phyloP scores from a whole-genome alignment of 2,888 invertebrate genomes.

The Metacarcinus magister region DNA sequence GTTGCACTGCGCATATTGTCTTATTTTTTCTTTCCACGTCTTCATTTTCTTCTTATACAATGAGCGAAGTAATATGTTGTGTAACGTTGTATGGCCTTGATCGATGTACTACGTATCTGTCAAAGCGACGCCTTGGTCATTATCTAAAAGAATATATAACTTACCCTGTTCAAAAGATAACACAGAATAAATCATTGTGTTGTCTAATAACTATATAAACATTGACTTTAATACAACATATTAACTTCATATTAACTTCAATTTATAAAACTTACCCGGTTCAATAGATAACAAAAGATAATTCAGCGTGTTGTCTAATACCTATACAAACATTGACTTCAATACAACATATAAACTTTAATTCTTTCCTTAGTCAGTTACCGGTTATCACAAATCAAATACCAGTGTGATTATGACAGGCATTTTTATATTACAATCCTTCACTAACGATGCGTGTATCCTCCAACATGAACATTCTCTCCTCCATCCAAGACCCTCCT shows the following conservation, averaged over 20 bases:
- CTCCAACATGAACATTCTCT: not conserved
- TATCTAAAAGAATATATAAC: no score
- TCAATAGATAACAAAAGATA: no score
- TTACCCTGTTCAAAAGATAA: no score
- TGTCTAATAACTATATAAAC: not conserved
- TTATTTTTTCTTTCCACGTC: not conserved
- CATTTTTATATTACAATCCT: not conserved
- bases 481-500: not conserved
- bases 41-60: not conserved
- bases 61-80: not conserved
- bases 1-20: not conserved
- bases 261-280: no score
- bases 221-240: not conserved
- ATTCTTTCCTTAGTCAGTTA: not conserved
- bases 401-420: not conserved
- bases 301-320: no score
- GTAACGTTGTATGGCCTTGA: not conserved
- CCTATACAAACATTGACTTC: no score
- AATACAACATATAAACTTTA: not conserved
- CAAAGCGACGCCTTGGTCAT: no score
- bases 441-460: slow-evolving; percentile 1
- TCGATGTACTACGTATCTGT: not conserved
- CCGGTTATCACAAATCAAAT: not conserved
- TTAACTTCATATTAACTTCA: not conserved
- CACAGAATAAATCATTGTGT: not conserved